Evolutionary conservation across 2,797 vertebrate species (phyloP), one percentile per base, ranked within the genome.

Genomic region (Sciaenops ocellatus): DNA sequence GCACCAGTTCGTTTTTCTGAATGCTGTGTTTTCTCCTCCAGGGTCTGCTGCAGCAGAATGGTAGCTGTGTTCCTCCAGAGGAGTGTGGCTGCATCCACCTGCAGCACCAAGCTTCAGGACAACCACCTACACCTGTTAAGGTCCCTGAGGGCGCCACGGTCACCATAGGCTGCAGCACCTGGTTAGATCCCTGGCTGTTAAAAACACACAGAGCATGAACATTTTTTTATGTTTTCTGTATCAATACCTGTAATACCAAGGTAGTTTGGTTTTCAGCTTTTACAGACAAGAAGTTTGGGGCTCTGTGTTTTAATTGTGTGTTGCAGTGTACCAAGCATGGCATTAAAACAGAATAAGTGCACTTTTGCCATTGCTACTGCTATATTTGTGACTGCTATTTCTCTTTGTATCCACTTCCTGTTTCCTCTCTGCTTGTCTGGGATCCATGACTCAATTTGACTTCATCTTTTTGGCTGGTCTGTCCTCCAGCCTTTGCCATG

Each of bases 31-130:
- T 51, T 70, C 15, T 15, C 51, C 61, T 68, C 0, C 84, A 96
- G 95, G 97, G 96, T 38, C 89, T 97, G 60, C 76, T 97, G 82
- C 96, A 97, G 81, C 95, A 96, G 88, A 94, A 94, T 0, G 94
- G 95, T 0, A 91, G 82, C n/a, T 98, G 97, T 26, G 91, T 98
- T 22, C 80, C 79, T 38, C 87, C 89, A 0, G 83, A 89, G 5
- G 90, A 93, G 41, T 98, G 97, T 28, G 95, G 93, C 74, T 98
- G 97, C 83, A 60, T 95, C 66, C 91, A 95, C 69, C 84, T 94
- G 41, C 73, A 90, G 30, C 85, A 91, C 4, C 82, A 81, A 1
- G 85, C 84, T 8, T 65, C 88, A 16, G 92, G 85, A 50, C 72
- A 69, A 1, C 78, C 52, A 0, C 92, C 89, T 60, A 91, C 86